Evolutionary conservation across 2,797 vertebrate species (phyloP), one percentile per base, ranked within the genome.

Genomic region (Toxotes lorentzi): DNA sequence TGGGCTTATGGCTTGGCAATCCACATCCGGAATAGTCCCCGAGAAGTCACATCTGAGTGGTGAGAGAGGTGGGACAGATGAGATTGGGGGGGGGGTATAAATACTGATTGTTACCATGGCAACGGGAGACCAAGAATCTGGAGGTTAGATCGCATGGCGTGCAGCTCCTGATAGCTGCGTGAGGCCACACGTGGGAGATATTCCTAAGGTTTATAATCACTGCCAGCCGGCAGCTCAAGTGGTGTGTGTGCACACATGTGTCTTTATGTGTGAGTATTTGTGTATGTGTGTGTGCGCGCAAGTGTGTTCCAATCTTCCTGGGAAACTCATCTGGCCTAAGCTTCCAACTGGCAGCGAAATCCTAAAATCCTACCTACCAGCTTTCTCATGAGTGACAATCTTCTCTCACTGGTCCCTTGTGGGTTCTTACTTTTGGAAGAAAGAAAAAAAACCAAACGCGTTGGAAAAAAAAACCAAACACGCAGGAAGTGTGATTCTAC

Each of bases 251-350:
- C 75, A 81, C 66, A 73, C 57, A 47, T 32, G 64, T 79, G 64
- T 73, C 66, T 79, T 66, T 84, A 59, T 40, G 65, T 57, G 64
- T 64, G 64, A 41, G 41, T 14, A 30, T 70, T n/a, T 47, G n/a
- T 79, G 40, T 71, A 48, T 57, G 66, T 69, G 43, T 47, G 64
- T 64, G 66, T 24, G 61, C 32, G 56, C 64, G 77, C 17, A 34
- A 78, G 58, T 72, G 81, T 79, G 69, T 73, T 79, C 73, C 84
- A 90, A 87, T 90, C 89, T 87, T 88, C 84, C 84, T 79, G 79
- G 82, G 86, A 92, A 92, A 90, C 82, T 90, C 86, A 91, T 93
- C 91, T 93, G 90, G 86, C 86, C 89, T 92, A 93, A 94, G 92
- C 92, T 86, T 91, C 80, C 82, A 88, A 90, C 87, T 83, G 88